These are phyloP conservation scores for Littorina saxatilis DNA, from an alignment of 1,140 invertebrate species.

Conservation along the genomic window DNA sequence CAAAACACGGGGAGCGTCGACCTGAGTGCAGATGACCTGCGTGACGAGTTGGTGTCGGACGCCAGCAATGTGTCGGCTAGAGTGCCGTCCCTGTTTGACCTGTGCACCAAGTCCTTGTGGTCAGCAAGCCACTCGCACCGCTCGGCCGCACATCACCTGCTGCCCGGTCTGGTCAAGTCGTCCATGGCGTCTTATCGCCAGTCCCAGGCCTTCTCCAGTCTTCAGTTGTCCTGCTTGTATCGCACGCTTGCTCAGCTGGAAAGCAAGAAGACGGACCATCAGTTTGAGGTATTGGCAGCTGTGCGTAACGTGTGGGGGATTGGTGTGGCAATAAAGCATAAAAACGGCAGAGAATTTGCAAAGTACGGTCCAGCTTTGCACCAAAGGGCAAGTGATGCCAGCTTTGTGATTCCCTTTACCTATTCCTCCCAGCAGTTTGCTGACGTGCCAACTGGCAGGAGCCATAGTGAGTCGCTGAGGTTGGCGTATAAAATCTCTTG, in stretches of 20 bases:
- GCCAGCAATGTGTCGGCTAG: neutral
- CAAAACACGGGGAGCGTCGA: neutral
- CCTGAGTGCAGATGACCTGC: neutral
- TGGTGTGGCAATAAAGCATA: no score
- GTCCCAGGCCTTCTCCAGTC: neutral
- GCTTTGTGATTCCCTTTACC: no score
- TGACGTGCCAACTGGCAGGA: no score
- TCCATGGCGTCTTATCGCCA: neutral
- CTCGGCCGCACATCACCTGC: neutral
- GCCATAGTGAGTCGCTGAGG: neutral
- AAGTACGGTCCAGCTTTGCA: no score
- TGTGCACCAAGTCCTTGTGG: neutral
- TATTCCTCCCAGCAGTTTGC: no score
- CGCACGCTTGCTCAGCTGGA: neutral
- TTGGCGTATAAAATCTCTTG: neutral
- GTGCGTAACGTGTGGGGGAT: constrained; percentile 4
- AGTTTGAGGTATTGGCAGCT: neutral
- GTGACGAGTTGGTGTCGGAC: neutral
- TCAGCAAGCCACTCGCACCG: neutral
- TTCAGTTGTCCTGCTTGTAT: constrained; percentile 17
- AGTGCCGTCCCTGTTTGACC: constrained; percentile 22
- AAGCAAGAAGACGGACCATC: neutral
- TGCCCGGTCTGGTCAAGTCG: neutral
- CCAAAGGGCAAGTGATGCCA: no score
- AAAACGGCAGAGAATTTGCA: no score